phyloP scores from a whole-genome alignment of 2,888 invertebrate species.

The Eupeodes luniger region DNA sequence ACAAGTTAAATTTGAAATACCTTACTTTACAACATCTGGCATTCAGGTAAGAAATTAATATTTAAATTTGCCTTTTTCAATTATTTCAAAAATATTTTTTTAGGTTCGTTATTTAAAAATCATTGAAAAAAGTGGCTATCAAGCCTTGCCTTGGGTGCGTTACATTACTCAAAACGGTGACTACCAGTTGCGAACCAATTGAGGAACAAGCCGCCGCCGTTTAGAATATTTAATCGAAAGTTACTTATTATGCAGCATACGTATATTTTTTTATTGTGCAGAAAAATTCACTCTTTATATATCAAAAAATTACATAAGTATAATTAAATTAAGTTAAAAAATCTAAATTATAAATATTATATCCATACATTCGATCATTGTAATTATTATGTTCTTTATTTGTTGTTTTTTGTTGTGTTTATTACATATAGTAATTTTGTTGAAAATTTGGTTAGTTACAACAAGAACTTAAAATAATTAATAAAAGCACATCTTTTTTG shows the following conservation, averaged over 20 bases:
- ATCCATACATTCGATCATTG: neutral
- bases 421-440: neutral
- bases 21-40: conserved; percentile 99
- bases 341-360: neutral
- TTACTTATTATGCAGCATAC: conserved; percentile 4
- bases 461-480: no score
- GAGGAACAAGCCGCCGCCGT: conserved; percentile 67
- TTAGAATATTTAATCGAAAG: neutral
- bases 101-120: conserved; percentile 96
- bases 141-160: conserved; percentile 99
- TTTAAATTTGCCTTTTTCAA: neutral
- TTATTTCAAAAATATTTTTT: neutral
- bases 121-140: conserved; percentile 99
- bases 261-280: conserved; percentile 14
- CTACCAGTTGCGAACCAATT: conserved; percentile 97
- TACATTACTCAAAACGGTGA: conserved; percentile 99
- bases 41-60: conserved; percentile 90
- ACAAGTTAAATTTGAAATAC: conserved; percentile 99
- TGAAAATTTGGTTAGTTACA: neutral
- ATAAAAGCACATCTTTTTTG: no score
- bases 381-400: neutral
- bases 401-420: neutral
- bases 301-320: neutral
- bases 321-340: neutral
- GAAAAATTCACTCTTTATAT: neutral